A percentile compares a stretch with the other conserved stretches of the same genome.
Evolutionary conservation across 2,888 invertebrate species (phyloP).

Genomic region (Euclidia mi): DNA sequence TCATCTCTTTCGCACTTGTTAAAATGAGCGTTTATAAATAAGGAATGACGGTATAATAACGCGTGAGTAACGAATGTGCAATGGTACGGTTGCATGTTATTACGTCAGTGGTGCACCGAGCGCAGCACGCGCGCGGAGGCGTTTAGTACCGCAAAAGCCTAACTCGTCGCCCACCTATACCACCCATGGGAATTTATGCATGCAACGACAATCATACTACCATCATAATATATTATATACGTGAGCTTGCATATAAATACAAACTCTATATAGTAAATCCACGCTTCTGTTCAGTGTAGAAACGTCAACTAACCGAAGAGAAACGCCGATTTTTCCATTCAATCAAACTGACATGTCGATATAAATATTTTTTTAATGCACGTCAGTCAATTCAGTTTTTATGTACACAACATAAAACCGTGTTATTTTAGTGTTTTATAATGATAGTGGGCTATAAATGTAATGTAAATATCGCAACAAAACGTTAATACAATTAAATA

Average conservation of each 20-base stretch:
- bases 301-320: too few species aligned
- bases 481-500: conserved; percentile 34
- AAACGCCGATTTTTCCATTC: too few species aligned
- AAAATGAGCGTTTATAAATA: conserved; percentile 48
- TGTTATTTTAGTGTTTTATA: conserved; percentile 32
- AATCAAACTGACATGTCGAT: too few species aligned
- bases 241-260: conserved; percentile 34
- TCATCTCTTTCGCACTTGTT: conserved; percentile 53
- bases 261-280: too few species aligned
- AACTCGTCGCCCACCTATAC: conserved; percentile 61
- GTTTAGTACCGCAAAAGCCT: conserved; percentile 38
- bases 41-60: conserved; percentile 48
- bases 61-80: conserved; percentile 59
- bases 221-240: too few species aligned
- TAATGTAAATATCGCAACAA: conserved; percentile 12
- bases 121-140: conserved; percentile 53
- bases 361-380: not conserved
- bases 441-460: too few species aligned
- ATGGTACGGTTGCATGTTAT: conserved; percentile 65
- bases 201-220: conserved; percentile 34
- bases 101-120: conserved; percentile 68
- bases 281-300: too few species aligned
- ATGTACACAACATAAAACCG: too few species aligned
- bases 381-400: not conserved
- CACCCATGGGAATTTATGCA: conserved; percentile 53